phyloP scores from a whole-genome alignment of 2,888 invertebrate genomes.

The Choristoneura rosaceana region DNA sequence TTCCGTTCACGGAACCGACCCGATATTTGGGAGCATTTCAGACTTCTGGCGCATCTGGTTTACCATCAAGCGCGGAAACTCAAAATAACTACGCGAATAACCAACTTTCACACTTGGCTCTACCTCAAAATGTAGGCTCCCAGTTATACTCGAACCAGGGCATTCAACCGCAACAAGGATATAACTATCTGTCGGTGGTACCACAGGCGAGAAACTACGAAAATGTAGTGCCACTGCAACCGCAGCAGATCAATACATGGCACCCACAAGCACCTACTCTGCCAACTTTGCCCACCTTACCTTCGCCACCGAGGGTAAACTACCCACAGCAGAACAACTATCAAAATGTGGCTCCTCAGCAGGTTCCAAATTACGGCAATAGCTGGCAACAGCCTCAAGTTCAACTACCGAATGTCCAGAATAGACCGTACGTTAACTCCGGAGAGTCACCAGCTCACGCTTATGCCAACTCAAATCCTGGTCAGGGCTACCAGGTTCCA shows the following conservation, averaged over 20 bases:
- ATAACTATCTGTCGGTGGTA: slow-evolving; percentile 10
- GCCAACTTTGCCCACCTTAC: slow-evolving; percentile 20
- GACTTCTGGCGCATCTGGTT: slow-evolving; percentile 18
- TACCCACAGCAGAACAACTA: background rate
- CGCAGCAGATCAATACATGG: slow-evolving; percentile 22
- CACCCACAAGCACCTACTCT: slow-evolving; percentile 12
- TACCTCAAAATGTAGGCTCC: slow-evolving; percentile 18
- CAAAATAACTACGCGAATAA: slow-evolving; percentile 18
- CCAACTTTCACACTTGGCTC: slow-evolving; percentile 11
- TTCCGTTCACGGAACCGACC: slow-evolving; percentile 21
- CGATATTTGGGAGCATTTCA: slow-evolving; percentile 32
- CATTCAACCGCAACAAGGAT: slow-evolving; percentile 20
- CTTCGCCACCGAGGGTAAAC: slow-evolving; percentile 9
- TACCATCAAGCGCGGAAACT: slow-evolving; percentile 11
- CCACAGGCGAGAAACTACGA: slow-evolving; percentile 4
- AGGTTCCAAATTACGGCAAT: background rate
- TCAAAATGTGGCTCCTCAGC: background rate
- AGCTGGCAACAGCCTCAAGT: slow-evolving; percentile 3
- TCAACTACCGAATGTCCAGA: slow-evolving; percentile 9
- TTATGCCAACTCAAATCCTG: slow-evolving; percentile 10
- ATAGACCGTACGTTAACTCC: background rate
- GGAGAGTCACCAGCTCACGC: background rate
- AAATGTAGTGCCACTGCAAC: background rate
- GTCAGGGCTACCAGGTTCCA: slow-evolving; percentile 15
- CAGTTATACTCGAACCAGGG: slow-evolving; percentile 11